Evolutionary conservation across 1,140 invertebrate species (phyloP).

Genomic region (Cyphomyrmex costatus): DNA sequence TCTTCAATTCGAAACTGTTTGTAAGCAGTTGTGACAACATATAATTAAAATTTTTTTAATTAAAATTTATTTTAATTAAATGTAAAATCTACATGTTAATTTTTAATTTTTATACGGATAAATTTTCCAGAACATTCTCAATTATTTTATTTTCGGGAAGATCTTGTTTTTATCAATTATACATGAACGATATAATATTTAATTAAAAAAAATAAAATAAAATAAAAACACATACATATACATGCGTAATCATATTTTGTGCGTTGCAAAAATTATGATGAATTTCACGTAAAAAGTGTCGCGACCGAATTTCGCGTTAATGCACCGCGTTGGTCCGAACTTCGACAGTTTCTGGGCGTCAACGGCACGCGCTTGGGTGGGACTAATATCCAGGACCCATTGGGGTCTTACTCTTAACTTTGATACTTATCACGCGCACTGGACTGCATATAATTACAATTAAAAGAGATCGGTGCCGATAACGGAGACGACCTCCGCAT

Average conservation of each 20-base stretch:
- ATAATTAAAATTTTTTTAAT: background rate
- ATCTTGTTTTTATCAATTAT: background rate
- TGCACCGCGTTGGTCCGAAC: conserved; percentile 68
- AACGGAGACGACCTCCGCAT: conserved; percentile 70
- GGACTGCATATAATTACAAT: conserved; percentile 86
- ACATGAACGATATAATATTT: background rate
- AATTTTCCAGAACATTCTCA: background rate
- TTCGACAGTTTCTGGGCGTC: conserved; percentile 81
- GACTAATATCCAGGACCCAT: conserved; percentile 69
- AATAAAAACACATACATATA: background rate
- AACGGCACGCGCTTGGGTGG: conserved; percentile 86
- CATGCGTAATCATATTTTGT: background rate
- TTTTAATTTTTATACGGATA: background rate
- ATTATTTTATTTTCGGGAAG: background rate
- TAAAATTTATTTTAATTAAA: background rate
- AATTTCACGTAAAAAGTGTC: background rate
- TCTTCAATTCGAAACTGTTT: background rate
- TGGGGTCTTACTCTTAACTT: conserved; percentile 73
- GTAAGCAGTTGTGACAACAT: background rate
- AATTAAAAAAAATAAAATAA: no score
- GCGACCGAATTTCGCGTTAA: conserved; percentile 58
- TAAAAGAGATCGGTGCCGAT: conserved; percentile 86
- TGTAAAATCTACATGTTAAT: background rate
- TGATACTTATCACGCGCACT: conserved; percentile 82
- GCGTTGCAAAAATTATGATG: background rate